These are phyloP conservation scores for Thymelicus sylvestris DNA, from an alignment of 2,888 invertebrate species.

Conservation along the genomic window DNA sequence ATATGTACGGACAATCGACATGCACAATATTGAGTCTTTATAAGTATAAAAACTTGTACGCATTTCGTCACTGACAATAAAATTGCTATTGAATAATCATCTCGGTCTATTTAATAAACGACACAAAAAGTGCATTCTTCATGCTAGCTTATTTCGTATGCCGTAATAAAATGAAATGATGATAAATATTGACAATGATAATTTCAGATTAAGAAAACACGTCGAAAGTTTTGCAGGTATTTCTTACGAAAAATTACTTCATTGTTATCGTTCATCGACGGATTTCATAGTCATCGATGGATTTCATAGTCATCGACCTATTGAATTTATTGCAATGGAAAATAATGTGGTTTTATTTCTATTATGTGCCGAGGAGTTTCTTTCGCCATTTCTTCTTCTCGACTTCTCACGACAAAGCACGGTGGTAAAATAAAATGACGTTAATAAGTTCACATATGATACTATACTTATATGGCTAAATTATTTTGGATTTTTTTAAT, in stretches of 20 bases:
- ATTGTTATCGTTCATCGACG: neutral
- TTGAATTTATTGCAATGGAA: neutral
- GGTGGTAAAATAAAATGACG: no score
- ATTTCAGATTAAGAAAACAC: neutral
- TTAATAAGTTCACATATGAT: no score
- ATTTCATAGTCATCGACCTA: no score
- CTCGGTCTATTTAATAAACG: constrained; percentile 5
- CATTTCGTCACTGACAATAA: constrained; percentile 2
- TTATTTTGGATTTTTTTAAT: no score
- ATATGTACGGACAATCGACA: no score
- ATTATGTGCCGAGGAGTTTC: no score
- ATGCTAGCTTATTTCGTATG: constrained; percentile 4
- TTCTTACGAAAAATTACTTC: constrained; percentile 4
- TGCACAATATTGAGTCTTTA: neutral
- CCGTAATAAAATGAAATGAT: constrained; percentile 3
- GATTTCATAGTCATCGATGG: neutral
- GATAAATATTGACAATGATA: constrained; percentile 8
- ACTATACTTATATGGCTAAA: no score
- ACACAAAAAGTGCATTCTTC: constrained; percentile 4
- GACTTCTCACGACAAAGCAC: no score
- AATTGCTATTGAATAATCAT: constrained; percentile 1
- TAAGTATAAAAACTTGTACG: neutral
- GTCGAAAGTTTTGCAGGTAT: neutral
- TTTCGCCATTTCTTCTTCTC: no score
- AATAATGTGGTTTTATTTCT: neutral